These are phyloP conservation scores for Takifugu ocellatus DNA, from an alignment of 2,797 vertebrate species.

Conservation along the genomic window DNA sequence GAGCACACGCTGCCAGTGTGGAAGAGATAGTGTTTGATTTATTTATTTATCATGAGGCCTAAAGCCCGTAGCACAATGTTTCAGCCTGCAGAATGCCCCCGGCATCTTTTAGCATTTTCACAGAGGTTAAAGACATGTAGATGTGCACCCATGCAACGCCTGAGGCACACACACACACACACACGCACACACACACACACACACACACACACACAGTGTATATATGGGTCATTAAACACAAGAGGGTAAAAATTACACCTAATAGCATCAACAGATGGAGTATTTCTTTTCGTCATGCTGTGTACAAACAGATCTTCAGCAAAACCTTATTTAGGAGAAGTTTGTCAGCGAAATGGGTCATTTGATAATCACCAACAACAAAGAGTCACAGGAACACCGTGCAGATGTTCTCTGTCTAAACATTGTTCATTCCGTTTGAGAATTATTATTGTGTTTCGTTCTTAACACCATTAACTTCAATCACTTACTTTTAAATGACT, in stretches of 20 bases:
- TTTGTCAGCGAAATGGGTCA: slow-evolving; percentile 67
- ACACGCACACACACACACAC: slow-evolving; percentile 63
- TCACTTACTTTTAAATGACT: slow-evolving; percentile 2
- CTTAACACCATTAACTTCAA: slow-evolving; percentile 26
- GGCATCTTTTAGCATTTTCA: slow-evolving; percentile 77
- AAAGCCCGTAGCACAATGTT: slow-evolving; percentile 68
- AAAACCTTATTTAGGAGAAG: slow-evolving; percentile 70
- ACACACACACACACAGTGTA: slow-evolving; percentile 78
- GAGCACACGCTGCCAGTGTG: not conserved
- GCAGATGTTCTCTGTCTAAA: slow-evolving; percentile 58
- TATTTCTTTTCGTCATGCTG: slow-evolving; percentile 82
- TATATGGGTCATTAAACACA: slow-evolving; percentile 92
- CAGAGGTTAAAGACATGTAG: slow-evolving; percentile 79
- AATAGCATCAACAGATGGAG: slow-evolving; percentile 96
- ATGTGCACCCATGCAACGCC: slow-evolving; percentile 77
- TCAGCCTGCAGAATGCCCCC: slow-evolving; percentile 66
- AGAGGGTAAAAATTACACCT: slow-evolving; percentile 90
- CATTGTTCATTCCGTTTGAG: slow-evolving; percentile 53
- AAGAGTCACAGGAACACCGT: slow-evolving; percentile 44
- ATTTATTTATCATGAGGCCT: slow-evolving; percentile 62
- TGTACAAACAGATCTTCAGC: slow-evolving; percentile 69
- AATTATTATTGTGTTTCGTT: slow-evolving; percentile 20
- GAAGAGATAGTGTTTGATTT: slow-evolving; percentile 16
- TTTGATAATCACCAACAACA: slow-evolving; percentile 63
- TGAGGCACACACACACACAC: slow-evolving; percentile 68